Evolutionary conservation across 2,113 vertebrate genomes (phyloP).

Genomic region (Nesogale talazaci): DNA sequence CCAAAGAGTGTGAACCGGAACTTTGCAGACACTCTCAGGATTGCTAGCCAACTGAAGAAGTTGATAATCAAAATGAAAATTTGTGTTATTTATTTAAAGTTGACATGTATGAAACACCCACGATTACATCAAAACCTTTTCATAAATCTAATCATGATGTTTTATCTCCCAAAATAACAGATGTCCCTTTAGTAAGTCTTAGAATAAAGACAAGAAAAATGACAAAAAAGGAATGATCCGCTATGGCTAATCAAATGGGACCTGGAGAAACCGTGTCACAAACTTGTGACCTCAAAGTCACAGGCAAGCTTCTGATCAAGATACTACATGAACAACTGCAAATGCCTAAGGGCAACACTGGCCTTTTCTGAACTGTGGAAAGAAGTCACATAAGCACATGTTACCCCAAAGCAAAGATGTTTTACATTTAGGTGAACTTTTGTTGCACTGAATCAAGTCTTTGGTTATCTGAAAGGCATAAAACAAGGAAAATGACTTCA

Average conservation of each 20-base stretch:
- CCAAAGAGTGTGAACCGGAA: slow-evolving; percentile 5
- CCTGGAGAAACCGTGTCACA: too few species aligned
- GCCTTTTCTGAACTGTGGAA: too few species aligned
- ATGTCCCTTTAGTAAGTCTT: too few species aligned
- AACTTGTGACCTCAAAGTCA: too few species aligned
- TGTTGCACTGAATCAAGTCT: neutral
- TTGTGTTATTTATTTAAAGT: slow-evolving; percentile 48
- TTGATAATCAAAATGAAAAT: slow-evolving; percentile 59
- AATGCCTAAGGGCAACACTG: too few species aligned
- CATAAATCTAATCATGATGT: slow-evolving; percentile 33
- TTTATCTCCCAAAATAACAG: neutral
- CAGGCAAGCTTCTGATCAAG: too few species aligned
- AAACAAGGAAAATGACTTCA: neutral
- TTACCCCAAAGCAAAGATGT: too few species aligned
- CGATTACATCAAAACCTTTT: neutral
- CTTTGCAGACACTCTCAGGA: slow-evolving; percentile 46
- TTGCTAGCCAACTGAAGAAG: neutral
- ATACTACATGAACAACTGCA: too few species aligned
- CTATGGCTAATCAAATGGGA: too few species aligned
- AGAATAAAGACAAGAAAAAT: too few species aligned
- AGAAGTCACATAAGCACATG: too few species aligned
- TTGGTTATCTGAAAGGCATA: neutral
- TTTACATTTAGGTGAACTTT: neutral
- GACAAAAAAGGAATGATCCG: too few species aligned
- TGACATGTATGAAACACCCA: neutral